Evolutionary conservation across 1,140 invertebrate genomes (phyloP), one percentile per base, ranked within the genome.

Genomic region (Heterodera carotae): DNA sequence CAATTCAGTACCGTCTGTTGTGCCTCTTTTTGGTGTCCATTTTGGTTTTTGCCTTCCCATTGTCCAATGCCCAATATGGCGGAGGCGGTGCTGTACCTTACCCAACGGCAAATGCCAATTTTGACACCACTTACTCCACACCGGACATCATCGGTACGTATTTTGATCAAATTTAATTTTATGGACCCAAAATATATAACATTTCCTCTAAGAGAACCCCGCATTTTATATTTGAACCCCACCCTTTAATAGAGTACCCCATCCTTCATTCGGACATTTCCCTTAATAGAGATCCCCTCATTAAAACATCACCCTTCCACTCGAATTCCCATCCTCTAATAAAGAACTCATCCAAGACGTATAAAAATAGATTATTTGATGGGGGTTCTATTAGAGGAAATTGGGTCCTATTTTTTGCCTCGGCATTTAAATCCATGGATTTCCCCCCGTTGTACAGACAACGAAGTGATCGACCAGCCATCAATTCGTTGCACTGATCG

Each of bases 381-480:
- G n/a, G n/a, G 10, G 36, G 10, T 10, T 39, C 36, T 39, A 43
- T 43, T 43, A 12, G 39, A 43, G 6, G 2, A 43, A 43, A 43
- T 43, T 43, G 39, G 12, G 39, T 8, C 6, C 6, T 43, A 43
- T 43, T 43, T 43, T 39, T 10, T 43, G n/a, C n/a, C n/a, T n/a
- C n/a, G n/a, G n/a, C 12, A 43, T 39, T 18, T 48, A 39, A 69
- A 12, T 0, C 29, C 18, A 69, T 34, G 39, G 29, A n/a, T n/a
- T n/a, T n/a, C n/a, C n/a, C n/a, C n/a, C n/a, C n/a, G n/a, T 18
- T 22, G 25, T 29, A 18, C 34, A 74, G 78, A 79, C 36, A 80
- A 80, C 36, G 72, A 80, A 43, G 68, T 80, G 34, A 33, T 80
- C n/a, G 79, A 56, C 25, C 43, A 22, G 5, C 79, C 79, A 12